Conservation (phyloP, 2,888 invertebrate genomes). For the Atrina japonica region DNA sequence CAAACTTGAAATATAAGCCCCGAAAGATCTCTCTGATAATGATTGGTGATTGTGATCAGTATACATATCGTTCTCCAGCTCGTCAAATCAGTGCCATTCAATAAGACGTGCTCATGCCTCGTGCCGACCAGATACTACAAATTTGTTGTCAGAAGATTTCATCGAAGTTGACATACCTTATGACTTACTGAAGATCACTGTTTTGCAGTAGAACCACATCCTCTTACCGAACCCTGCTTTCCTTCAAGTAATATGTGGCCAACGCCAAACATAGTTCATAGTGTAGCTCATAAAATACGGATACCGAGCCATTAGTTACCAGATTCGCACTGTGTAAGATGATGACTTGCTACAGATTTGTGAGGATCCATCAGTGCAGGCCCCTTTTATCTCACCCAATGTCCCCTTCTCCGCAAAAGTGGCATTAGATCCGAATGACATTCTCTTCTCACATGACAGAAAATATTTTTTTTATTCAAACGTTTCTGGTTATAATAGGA, state of each 20-base stretch:
- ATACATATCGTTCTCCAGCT: constrained; percentile 12
- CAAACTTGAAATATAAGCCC: neutral
- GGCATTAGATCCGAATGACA: constrained; percentile 39
- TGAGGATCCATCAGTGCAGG: neutral
- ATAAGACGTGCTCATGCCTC: constrained; percentile 36
- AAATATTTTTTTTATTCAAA: constrained; percentile 45
- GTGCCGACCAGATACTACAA: constrained; percentile 14
- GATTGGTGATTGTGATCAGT: constrained; percentile 10
- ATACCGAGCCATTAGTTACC: constrained; percentile 31
- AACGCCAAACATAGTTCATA: constrained; percentile 18
- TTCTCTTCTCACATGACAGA: neutral
- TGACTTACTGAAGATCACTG: neutral
- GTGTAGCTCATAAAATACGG: constrained; percentile 36
- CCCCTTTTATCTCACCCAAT: neutral
- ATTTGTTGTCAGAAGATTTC: constrained; percentile 41
- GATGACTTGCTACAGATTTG: neutral
- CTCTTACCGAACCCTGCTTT: neutral
- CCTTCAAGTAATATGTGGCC: neutral
- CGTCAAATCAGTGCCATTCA: neutral
- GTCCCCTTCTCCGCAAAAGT: constrained; percentile 10
- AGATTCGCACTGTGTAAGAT: neutral
- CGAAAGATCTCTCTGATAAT: constrained; percentile 18
- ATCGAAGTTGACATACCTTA: constrained; percentile 9
- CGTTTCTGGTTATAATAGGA: constrained; percentile 53
- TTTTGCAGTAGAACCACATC: constrained; percentile 25